Base-by-base conservation (phyloP, 2,888 invertebrate genomes). In the Copidosoma aretas region DNA sequence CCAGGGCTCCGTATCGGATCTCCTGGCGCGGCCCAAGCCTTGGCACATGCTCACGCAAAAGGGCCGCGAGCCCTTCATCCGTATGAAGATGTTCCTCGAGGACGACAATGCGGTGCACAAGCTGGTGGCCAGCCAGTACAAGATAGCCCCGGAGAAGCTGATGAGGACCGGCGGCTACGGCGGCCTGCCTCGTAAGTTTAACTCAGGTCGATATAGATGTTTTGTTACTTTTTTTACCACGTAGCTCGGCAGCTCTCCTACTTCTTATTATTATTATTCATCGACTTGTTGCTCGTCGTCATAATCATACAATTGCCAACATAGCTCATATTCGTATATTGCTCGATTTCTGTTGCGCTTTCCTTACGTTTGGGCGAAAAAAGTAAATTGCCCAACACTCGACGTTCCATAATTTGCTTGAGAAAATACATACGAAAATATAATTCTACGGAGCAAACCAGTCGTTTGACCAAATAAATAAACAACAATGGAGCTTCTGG, bases 41-140 rank as follows among this genome's bases (percentile, higher is more conserved):
- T 99, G 98, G 99, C 95, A 97, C 82, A 97, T 98, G 97, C 88
- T 99, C 60, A 99, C 99, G 17, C 95, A 95, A 81, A 97, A 97
- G 84, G 97, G 97, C 1, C 88, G 97, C 32, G 97, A 98, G 81
- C 98, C 97, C 0, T 98, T 97, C 85, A 97, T 98, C 73, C 88
- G 97, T 71, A 98, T 98, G 97, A 95, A 97, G 84, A 95, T 97
- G 92, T 98, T 98, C 85, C 86, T 98, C 75, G 96, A 96, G 84
- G 97, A 97, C 79, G 95, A 96, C 75, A 95, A 95, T 79, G 96
- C 96, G 15, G 95, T 97, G 1, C 96, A 96, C 84, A 96, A 96
- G 81, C 85, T 97, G 75, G 96, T 97, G 25, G 97, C 98, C 73
- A 96, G 95, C 73, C 98, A 98, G 85, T 98, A 98, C 86, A 97